Conservation (phyloP, 2,888 invertebrate species). For the Aplocera efformata region DNA sequence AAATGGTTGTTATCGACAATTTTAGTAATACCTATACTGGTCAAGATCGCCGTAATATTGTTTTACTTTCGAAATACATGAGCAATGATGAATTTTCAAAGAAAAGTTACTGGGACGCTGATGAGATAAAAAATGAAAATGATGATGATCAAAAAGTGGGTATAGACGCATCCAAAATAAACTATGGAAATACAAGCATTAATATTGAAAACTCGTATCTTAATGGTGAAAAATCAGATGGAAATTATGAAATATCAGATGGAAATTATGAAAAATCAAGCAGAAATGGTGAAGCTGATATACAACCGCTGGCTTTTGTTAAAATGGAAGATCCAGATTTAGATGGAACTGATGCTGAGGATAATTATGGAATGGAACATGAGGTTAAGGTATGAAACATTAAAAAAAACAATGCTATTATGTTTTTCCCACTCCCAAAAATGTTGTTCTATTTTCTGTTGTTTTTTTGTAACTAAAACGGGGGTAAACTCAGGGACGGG, state of each 20-base stretch:
- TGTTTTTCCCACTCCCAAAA: too few relatives aligned
- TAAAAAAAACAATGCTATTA: too few relatives aligned
- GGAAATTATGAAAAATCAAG: background rate
- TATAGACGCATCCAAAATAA: background rate
- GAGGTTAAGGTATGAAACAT: slow-evolving; percentile 16
- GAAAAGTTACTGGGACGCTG: too few relatives aligned
- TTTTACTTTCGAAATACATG: background rate
- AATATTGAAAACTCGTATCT: too few relatives aligned
- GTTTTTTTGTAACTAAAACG: too few relatives aligned
- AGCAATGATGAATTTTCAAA: too few relatives aligned
- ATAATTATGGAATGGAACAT: slow-evolving; percentile 1
- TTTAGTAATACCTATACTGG: background rate
- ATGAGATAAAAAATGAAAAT: slow-evolving; percentile 1
- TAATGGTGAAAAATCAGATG: background rate
- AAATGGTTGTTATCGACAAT: background rate
- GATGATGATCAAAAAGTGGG: background rate
- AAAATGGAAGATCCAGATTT: slow-evolving; percentile 8
- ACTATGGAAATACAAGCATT: too few relatives aligned
- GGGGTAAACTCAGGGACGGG: too few relatives aligned
- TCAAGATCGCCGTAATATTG: background rate
- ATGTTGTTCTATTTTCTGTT: too few relatives aligned
- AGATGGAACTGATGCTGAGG: background rate
- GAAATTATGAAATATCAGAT: slow-evolving; percentile 1
- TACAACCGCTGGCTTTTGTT: slow-evolving; percentile 11
- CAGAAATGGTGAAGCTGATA: background rate